Conservation (phyloP, 2,797 vertebrate genomes). For the Gorsachius magnificus region DNA sequence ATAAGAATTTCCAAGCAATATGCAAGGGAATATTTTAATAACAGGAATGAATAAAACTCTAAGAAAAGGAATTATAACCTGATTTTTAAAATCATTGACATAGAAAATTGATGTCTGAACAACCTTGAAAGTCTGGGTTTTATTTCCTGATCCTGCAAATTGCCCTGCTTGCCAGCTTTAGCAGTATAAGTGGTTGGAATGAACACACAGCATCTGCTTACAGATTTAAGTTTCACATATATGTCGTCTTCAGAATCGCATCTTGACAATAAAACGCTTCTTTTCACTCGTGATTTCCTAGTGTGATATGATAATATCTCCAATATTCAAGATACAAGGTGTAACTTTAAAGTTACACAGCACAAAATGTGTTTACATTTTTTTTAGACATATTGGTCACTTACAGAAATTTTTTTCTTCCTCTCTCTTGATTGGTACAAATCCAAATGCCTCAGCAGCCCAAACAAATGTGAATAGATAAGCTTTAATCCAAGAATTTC, state of each 20-base stretch:
- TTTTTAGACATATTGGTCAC: not conserved
- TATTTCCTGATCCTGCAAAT: not conserved
- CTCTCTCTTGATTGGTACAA: not conserved
- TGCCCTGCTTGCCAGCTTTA: not conserved
- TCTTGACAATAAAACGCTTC: not conserved
- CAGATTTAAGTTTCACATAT: not conserved
- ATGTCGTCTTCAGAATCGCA: not conserved
- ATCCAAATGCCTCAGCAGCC: conserved; percentile 6
- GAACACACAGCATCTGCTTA: not conserved
- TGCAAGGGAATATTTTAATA: not conserved
- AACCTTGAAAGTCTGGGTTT: not conserved
- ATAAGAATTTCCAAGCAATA: not conserved
- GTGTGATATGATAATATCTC: not conserved
- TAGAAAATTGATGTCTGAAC: not conserved
- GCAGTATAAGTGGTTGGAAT: not conserved
- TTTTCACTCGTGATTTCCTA: not conserved
- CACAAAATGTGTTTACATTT: not conserved
- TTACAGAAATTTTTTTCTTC: not conserved
- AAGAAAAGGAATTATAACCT: not conserved
- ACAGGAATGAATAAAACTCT: not conserved
- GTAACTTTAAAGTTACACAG: not conserved
- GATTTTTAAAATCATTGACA: not conserved
- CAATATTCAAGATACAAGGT: not conserved
- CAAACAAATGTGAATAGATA: conserved; percentile 54
- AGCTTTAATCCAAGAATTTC: conserved; percentile 50